These are phyloP conservation scores for Microtus pennsylvanicus DNA, from an alignment of 2,113 vertebrate genomes.

Conservation along the genomic window DNA sequence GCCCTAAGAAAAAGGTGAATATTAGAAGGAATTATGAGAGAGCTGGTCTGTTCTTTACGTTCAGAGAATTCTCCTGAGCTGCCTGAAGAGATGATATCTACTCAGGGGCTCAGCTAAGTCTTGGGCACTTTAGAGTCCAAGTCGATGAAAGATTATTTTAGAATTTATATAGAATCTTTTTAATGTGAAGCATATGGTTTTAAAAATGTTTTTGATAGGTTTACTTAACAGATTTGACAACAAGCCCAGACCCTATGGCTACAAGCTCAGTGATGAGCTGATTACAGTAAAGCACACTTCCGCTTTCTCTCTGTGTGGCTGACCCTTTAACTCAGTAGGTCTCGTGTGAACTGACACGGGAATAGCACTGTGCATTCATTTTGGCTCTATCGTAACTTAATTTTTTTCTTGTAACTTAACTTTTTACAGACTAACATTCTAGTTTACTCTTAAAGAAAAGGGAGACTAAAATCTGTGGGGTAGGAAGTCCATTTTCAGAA, in stretches of 20 bases:
- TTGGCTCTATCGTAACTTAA: background rate
- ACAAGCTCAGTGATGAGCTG: background rate
- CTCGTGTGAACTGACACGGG: background rate
- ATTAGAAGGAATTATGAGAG: background rate
- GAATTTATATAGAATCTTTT: background rate
- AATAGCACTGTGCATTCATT: background rate
- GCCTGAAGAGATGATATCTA: constrained; percentile 21
- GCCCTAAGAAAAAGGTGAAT: constrained; percentile 21
- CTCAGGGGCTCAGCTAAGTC: background rate
- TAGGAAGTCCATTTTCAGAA: constrained; percentile 42
- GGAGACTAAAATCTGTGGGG: background rate
- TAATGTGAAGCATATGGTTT: background rate
- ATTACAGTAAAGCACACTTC: background rate
- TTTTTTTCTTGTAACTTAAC: background rate
- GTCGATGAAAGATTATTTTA: background rate
- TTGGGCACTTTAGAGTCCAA: background rate
- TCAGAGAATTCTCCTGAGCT: background rate
- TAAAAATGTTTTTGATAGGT: background rate
- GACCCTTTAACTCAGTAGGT: background rate
- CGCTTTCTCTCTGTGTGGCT: background rate
- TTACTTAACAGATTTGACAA: constrained; percentile 35
- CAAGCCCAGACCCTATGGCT: background rate
- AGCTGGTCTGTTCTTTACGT: background rate
- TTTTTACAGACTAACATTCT: constrained; percentile 44
- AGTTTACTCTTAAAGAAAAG: background rate